Conservation (phyloP, 2,113 vertebrate species). For the Patagioenas fasciata region DNA sequence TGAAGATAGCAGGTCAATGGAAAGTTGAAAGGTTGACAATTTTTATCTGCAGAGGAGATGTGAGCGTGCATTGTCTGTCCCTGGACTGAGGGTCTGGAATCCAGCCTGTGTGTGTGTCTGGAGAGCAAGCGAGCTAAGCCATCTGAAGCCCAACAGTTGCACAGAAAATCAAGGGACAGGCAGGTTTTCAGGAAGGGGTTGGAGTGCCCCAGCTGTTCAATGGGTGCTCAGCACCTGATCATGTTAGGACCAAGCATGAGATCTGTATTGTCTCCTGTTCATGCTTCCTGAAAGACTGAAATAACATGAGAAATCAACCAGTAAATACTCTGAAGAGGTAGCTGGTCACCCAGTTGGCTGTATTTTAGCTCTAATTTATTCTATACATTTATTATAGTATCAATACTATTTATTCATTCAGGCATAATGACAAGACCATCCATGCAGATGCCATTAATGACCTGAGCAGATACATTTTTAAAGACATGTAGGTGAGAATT, state of each 20-base stretch:
- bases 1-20: not conserved
- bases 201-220: not conserved
- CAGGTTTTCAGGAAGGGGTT: not conserved
- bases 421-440: not conserved
- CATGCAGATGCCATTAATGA: not conserved
- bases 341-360: not conserved
- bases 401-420: not conserved
- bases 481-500: not conserved
- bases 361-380: not conserved
- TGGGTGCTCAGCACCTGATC: not conserved
- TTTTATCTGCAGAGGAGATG: not conserved
- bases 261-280: not conserved
- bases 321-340: not conserved
- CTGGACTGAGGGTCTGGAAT: not conserved
- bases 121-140: not conserved
- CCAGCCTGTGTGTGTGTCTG: not conserved
- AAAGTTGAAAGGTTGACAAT: not conserved
- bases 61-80: accelerated
- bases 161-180: not conserved
- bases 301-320: not conserved
- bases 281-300: not conserved
- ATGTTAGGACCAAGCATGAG: not conserved
- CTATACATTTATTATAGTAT: not conserved
- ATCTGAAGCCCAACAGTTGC: not conserved
- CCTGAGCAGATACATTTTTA: not conserved